These are phyloP conservation scores for Trachops cirrhosus DNA, from an alignment of 2,797 vertebrate species.

Conservation along the genomic window DNA sequence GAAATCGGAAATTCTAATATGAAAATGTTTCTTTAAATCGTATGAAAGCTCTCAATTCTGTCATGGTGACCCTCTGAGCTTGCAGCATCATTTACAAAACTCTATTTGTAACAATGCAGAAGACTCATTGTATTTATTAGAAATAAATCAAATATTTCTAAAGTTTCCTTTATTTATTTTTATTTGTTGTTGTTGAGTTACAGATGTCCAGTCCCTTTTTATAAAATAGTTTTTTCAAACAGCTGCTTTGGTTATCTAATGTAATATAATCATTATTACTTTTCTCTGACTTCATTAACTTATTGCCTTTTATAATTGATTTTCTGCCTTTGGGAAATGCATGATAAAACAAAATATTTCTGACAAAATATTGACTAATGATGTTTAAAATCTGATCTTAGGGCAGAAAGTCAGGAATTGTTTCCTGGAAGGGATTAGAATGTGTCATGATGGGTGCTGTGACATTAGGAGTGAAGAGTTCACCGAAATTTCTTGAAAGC, in stretches of 20 bases:
- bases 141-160: not conserved
- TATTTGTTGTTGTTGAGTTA: too few relatives aligned
- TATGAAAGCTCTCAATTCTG: not conserved
- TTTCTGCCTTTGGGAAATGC: not conserved
- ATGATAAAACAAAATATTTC: not conserved
- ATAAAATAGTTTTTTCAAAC: not conserved
- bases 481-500: not conserved
- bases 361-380: not conserved
- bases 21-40: not conserved
- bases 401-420: not conserved
- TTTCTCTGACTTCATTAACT: not conserved
- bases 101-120: not conserved
- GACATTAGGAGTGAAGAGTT: not conserved
- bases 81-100: not conserved
- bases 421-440: not conserved
- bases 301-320: not conserved
- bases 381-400: not conserved
- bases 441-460: not conserved
- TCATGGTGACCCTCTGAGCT: not conserved
- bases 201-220: not conserved
- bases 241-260: not conserved
- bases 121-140: not conserved
- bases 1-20: not conserved
- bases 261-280: not conserved
- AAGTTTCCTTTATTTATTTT: not conserved